Conservation (phyloP, 1,140 invertebrate genomes). For the Bombus breviceps region DNA sequence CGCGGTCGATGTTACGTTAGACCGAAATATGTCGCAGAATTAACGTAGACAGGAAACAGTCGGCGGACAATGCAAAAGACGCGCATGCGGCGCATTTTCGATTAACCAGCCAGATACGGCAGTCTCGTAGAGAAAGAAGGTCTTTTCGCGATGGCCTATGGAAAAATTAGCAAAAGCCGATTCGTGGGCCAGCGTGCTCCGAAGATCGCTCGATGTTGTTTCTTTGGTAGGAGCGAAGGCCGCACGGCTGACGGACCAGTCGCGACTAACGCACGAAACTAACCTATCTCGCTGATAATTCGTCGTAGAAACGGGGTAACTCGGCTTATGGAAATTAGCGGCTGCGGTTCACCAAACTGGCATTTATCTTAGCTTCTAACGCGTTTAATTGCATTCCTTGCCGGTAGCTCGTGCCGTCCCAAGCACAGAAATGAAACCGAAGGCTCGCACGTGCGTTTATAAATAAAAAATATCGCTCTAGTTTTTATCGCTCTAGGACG, state of each 20-base stretch:
- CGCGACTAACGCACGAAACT: background rate
- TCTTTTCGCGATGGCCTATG: no score
- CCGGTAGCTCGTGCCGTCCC: background rate
- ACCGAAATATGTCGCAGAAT: background rate
- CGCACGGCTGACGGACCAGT: background rate
- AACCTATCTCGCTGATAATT: conserved; percentile 36
- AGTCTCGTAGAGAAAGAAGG: no score
- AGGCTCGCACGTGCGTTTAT: background rate
- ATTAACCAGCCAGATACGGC: background rate
- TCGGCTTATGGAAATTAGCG: conserved; percentile 24
- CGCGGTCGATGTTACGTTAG: background rate
- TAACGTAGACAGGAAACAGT: background rate
- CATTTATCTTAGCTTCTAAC: conserved; percentile 26
- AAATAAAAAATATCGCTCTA: background rate
- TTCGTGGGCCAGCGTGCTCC: no score
- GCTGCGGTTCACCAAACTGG: conserved; percentile 23
- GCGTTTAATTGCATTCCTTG: conserved; percentile 34
- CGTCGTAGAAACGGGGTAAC: background rate
- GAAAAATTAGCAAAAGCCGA: no score
- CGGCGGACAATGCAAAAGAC: background rate
- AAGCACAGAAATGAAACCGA: background rate
- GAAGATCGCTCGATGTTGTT: no score
- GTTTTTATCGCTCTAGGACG: background rate
- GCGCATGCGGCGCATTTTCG: background rate
- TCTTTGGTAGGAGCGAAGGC: accelerated